Evolutionary conservation across 2,888 invertebrate genomes (phyloP), one percentile per base, ranked within the genome.

Genomic region (Xestobium rufovillosum): DNA sequence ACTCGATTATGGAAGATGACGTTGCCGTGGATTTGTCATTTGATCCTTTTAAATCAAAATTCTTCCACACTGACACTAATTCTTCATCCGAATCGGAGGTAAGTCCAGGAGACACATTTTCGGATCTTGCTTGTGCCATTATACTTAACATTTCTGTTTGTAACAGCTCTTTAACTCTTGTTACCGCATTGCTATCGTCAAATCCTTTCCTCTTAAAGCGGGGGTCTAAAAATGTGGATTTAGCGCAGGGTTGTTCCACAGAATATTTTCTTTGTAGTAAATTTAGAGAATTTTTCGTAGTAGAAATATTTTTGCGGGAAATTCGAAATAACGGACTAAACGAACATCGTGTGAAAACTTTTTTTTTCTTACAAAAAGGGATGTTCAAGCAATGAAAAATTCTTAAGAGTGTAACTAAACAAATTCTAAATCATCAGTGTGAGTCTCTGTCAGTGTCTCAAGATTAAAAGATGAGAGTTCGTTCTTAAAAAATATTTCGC

Each of bases 141-240:
- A n/a, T n/a, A n/a, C n/a, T n/a, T n/a, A n/a, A n/a, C n/a, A n/a
- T n/a, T 14, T 40, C 31, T 25, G 30, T 27, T 27, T 35, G 29
- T 14, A 39, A 8, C 32, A 33, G 16, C 23, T 28, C 8, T 4
- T 39, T 40, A 8, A 34, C 32, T 26, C 27, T 38, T 15, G 27
- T 39, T 34, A 39, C 34, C 14, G 17, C 13, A 12, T 34, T 36
- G n/a, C 41, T 36, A 34, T 27, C 25, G 15, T 15, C 19, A 16
- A 39, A 39, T 17, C 14, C 31, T 34, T 45, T 41, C 12, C 26
- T 35, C 28, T 39, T 41, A 29, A 45, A 45, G 14, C 43, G 31
- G 2, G 41, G 43, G 26, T 43, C 37, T 25, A 45, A 36, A 15
- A 41, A 36, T 16, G 41, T 19, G 23, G 38, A 15, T 39, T 44